phyloP scores from a whole-genome alignment of 1,140 invertebrate species.

The Saccostrea echinata region DNA sequence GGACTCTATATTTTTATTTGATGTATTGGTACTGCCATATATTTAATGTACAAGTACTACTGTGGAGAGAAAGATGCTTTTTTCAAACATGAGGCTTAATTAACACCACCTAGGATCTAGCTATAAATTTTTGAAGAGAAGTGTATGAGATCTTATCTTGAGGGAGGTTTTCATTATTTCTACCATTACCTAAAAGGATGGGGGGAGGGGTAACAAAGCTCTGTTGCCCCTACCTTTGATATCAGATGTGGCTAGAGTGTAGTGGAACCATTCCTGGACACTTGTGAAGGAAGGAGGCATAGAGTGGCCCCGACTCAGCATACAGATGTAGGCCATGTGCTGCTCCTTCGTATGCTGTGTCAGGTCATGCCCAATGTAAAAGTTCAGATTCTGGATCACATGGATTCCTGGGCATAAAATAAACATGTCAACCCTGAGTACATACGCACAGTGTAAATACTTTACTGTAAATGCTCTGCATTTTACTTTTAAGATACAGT shows the following conservation, averaged over 20 bases:
- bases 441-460: background rate
- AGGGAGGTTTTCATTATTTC: too few species aligned
- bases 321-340: conserved; percentile 93
- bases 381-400: conserved; percentile 87
- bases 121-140: too few species aligned
- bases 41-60: too few species aligned
- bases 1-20: too few species aligned
- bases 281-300: conserved; percentile 97
- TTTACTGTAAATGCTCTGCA: too few species aligned
- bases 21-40: too few species aligned
- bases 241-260: conserved; percentile 95
- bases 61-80: too few species aligned
- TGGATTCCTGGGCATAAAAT: conserved; percentile 76
- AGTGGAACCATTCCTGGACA: conserved; percentile 97
- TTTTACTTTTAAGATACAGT: too few species aligned
- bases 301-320: conserved; percentile 92
- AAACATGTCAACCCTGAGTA: background rate
- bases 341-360: conserved; percentile 84
- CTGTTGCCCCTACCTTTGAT: conserved; percentile 88
- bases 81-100: too few species aligned
- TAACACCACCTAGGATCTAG: background rate
- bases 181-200: too few species aligned
- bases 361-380: conserved; percentile 87
- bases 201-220: too few species aligned
- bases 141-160: too few species aligned